phyloP scores from a whole-genome alignment of 2,888 invertebrate genomes.

The Formica aserva region DNA sequence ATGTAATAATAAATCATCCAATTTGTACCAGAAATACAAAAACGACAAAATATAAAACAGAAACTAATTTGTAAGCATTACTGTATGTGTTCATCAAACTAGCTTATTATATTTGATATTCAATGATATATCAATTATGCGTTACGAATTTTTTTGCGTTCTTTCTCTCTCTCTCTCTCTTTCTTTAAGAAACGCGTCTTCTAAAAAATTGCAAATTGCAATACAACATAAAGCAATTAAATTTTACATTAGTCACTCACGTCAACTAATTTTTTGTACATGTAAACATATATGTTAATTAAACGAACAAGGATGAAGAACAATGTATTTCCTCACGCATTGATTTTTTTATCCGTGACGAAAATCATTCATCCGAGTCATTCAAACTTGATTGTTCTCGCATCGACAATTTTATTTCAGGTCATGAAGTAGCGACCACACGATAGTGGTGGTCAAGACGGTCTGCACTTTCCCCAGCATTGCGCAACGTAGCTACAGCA shows the following conservation, averaged over 20 bases:
- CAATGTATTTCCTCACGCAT: not conserved
- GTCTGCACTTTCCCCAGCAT: constrained; percentile 80
- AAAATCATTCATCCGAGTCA: not conserved
- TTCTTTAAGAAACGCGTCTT: not conserved
- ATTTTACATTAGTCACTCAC: not conserved
- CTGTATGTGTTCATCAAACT: not conserved
- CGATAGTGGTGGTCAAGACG: constrained; percentile 77
- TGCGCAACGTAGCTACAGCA: constrained; percentile 75
- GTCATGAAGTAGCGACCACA: constrained; percentile 66
- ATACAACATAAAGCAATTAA: not conserved
- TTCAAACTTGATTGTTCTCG: constrained; percentile 28
- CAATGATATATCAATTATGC: not conserved
- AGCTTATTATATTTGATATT: not conserved
- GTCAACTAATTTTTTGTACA: not conserved
- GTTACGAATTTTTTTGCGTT: not conserved
- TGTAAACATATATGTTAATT: not conserved
- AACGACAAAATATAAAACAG: not conserved
- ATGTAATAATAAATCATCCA: not conserved
- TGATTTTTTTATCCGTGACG: not conserved
- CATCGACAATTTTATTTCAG: constrained; percentile 65
- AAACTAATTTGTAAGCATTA: constrained; percentile 6
- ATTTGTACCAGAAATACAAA: not conserved
- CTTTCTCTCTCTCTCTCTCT: no score
- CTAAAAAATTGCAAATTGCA: not conserved
- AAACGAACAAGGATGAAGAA: not conserved